Evolutionary conservation across 2,797 vertebrate genomes (phyloP), one percentile per base, ranked within the genome.

Genomic region (Salmo trutta): DNA sequence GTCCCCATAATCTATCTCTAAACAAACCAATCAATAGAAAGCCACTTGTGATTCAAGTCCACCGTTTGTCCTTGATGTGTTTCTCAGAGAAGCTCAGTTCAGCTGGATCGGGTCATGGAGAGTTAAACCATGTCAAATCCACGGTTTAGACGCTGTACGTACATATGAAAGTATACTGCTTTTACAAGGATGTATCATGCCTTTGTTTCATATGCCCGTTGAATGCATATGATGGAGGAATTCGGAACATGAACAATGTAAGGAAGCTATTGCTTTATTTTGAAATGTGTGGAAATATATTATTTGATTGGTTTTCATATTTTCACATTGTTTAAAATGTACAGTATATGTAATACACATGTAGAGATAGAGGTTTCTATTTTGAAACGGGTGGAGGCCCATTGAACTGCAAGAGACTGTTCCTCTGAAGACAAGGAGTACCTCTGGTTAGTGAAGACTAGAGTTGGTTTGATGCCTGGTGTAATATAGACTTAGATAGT

Each of bases 341-440:
- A 47, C 41, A 68, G 29, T 47, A 70, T 31, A 79, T 85, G 67
- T 87, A 73, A 81, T 41, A 86, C 82, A 74, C 27, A 75, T 69
- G 54, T 80, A 74, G 75, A 78, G 54, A 71, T 73, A 67, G 79
- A 51, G 0, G 74, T 77, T n/a, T 87, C 27, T 78, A 76, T 77
- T 88, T 85, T 79, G 31, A 82, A 75, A 78, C 81, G 29, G 71
- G 12, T 41, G 5, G 67, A 79, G 75, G 71, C 54, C 75, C 73
- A 56, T 62, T 80, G 47, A 81, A 64, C 56, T 76, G 36, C 80
- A 77, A 75, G 82, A 75, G 41, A 53, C 69, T 79, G 67, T 69
- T 75, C 75, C 85, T 84, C 80, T 81, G 71, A 69, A 83, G 77
- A 72, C 69, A 19, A 74, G 31, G 3, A 3, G 81, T 54, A 72